A percentile compares a stretch with the other conserved stretches of the same genome.
Evolutionary conservation across 2,888 invertebrate species (phyloP).

Genomic region (Nemurella pictetii): DNA sequence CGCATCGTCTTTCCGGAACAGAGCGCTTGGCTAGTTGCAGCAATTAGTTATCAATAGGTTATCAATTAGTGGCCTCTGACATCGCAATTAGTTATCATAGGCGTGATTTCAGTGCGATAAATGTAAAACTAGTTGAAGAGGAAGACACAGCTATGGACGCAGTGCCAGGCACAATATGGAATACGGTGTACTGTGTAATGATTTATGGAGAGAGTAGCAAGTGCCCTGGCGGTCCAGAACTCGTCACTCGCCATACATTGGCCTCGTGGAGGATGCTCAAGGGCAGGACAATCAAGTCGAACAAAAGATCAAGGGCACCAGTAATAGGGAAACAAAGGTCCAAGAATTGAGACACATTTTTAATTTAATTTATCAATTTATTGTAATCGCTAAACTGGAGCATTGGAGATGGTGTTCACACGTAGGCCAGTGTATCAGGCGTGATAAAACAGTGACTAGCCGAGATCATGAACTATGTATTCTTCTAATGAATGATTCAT

Average conservation of each 20-base stretch:
- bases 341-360: constrained; percentile 19
- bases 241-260: background rate
- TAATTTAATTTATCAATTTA: constrained; percentile 3
- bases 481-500: background rate
- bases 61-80: background rate
- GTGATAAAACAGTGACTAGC: background rate
- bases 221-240: no score
- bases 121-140: no score
- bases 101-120: no score
- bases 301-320: constrained; percentile 29
- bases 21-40: background rate
- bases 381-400: background rate
- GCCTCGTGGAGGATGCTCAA: constrained; percentile 16
- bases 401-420: background rate
- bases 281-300: constrained; percentile 29
- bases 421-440: background rate
- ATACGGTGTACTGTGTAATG: no score
- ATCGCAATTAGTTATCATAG: background rate
- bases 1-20: background rate
- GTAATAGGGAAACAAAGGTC: constrained; percentile 20
- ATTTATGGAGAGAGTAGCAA: no score
- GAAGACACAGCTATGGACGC: no score
- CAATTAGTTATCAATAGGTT: background rate
- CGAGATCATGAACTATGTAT: background rate
- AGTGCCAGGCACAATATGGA: no score